Evolutionary conservation across 2,797 vertebrate species (phyloP), one percentile per base, ranked within the genome.

Genomic region (Falco naumanni): DNA sequence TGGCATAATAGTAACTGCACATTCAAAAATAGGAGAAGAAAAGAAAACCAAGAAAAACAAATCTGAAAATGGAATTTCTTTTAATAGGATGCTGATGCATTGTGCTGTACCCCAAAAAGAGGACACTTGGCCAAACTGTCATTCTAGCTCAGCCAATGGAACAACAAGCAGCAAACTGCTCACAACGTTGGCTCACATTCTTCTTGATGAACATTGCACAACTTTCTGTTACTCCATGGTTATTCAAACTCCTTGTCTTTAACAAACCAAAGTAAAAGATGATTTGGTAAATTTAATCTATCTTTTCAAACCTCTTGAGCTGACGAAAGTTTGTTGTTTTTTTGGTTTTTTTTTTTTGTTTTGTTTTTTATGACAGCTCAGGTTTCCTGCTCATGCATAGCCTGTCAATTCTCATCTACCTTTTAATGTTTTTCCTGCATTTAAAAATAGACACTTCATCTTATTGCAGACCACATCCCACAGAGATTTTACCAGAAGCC

Each of bases 341-440:
- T 37, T 37, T 10, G 3, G 1, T 0, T 43, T 37, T 37, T 37
- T 37, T 2, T 1, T 0, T 43, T 41, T 41, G 37, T 37, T 37
- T 37, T 37, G 37, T 37, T 37, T 37, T 37, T 37, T 37, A 37
- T 24, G 31, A 47, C 11, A 72, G 13, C 10, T 68, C 43, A 57
- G 10, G 11, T 92, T 96, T 95, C 28, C 34, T 76, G 34, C 20
- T 75, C 10, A 72, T 72, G 34, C 17, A 47, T 48, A 72, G 50
- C 31, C 22, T 90, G 21, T 80, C 74, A 84, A 24, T 48, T 88
- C 39, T 91, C 43, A 76, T 71, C 29, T 56, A 70, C 22, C 5
- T 95, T 84, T 94, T 51, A 85, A 57, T 48, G 26, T 39, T 93
- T 28, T 70, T 95, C 72, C 24, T 48, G 3, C 75, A 82, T 66